Evolutionary conservation across 2,113 vertebrate species (phyloP).

Genomic region (Sinocyclocheilus anshuiensis): DNA sequence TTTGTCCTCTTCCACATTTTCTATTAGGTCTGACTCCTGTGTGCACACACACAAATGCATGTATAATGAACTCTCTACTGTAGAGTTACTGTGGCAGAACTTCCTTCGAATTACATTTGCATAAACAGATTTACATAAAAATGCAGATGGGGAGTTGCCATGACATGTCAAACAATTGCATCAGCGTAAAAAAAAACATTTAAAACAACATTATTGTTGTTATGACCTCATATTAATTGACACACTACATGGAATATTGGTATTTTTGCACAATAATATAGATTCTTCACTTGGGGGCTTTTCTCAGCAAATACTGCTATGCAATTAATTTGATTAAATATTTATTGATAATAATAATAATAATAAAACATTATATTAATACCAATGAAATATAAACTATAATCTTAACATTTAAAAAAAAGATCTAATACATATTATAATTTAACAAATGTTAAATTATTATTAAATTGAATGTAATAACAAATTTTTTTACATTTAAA

Average conservation of each 20-base stretch:
- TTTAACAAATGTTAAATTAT: too few species aligned
- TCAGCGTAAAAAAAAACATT: too few species aligned
- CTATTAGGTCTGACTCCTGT: constrained; percentile 72
- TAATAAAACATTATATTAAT: too few species aligned
- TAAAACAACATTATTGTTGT: neutral
- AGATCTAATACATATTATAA: too few species aligned
- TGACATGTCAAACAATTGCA: neutral
- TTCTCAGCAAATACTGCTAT: neutral
- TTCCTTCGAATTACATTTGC: neutral
- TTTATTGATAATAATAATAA: neutral
- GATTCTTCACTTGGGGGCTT: neutral
- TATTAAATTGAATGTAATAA: too few species aligned
- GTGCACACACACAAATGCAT: neutral
- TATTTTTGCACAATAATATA: neutral
- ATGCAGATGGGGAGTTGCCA: neutral
- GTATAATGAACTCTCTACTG: neutral
- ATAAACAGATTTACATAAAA: neutral
- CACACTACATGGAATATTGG: neutral
- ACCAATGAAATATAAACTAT: too few species aligned
- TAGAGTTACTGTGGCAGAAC: neutral
- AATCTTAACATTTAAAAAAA: too few species aligned
- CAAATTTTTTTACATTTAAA: too few species aligned
- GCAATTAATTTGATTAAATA: neutral
- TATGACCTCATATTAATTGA: neutral
- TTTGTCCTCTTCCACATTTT: constrained; percentile 70